These are phyloP conservation scores for Apteryx owenii DNA, from an alignment of 2,113 vertebrate genomes.

Conservation along the genomic window DNA sequence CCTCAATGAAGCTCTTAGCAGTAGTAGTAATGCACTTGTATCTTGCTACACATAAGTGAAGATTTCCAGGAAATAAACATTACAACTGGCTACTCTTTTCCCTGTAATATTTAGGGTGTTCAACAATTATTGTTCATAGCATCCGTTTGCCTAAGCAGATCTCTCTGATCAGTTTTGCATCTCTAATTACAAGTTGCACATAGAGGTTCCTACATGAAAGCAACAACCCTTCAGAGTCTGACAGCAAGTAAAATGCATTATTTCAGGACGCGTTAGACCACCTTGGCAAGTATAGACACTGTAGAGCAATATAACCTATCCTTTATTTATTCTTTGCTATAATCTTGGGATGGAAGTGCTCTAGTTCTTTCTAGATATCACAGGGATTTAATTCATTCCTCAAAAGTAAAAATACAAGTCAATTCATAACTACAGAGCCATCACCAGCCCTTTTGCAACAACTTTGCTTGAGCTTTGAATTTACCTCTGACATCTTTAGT, in stretches of 20 bases:
- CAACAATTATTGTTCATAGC: not conserved
- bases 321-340: not conserved
- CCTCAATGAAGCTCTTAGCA: not conserved
- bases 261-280: not conserved
- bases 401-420: not conserved
- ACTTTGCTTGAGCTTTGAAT: constrained; percentile 23
- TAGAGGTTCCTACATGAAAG: not conserved
- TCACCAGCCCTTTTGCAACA: not conserved
- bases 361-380: constrained; percentile 4
- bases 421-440: not conserved
- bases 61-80: too few species aligned
- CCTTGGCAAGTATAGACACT: not conserved
- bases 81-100: not conserved
- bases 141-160: not conserved
- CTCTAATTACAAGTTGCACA: not conserved
- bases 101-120: not conserved
- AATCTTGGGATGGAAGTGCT: not conserved
- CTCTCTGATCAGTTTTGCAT: not conserved
- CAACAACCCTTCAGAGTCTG: not conserved
- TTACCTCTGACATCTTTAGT: constrained; percentile 47
- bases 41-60: too few species aligned
- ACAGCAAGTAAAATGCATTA: rapidly evolving
- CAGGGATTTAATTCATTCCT: not conserved
- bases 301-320: not conserved
- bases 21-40: not conserved